These are phyloP conservation scores for Conus betulinus DNA, from an alignment of 1,140 invertebrate genomes.

Conservation along the genomic window DNA sequence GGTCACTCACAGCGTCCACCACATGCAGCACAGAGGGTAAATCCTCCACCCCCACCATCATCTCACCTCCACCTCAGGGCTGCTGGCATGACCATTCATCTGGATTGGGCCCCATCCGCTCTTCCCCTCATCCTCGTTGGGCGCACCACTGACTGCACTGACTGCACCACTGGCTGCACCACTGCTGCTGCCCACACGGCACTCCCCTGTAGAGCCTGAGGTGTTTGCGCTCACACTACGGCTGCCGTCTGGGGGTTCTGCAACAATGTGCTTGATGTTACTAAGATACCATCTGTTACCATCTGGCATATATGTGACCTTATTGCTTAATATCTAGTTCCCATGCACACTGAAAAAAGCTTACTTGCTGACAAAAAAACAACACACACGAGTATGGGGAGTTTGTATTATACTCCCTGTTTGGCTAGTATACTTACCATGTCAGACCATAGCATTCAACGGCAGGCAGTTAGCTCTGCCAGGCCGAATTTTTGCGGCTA, in stretches of 20 bases:
- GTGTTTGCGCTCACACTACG: not conserved
- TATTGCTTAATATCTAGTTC: too few relatives aligned
- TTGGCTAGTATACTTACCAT: too few relatives aligned
- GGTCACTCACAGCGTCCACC: conserved; percentile 19
- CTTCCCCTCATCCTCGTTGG: not conserved
- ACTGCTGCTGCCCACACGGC: not conserved
- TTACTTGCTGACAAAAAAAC: too few relatives aligned
- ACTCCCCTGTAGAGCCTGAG: not conserved
- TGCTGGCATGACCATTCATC: not conserved
- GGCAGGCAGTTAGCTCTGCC: too few relatives aligned
- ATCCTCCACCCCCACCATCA: conserved; percentile 53
- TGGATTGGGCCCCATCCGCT: not conserved
- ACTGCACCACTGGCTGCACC: not conserved
- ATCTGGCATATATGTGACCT: too few relatives aligned
- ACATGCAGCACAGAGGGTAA: conserved; percentile 46
- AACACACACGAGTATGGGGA: too few relatives aligned
- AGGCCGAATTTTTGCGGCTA: too few relatives aligned
- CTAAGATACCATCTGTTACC: too few relatives aligned
- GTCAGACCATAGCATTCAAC: too few relatives aligned
- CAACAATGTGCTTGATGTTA: not conserved
- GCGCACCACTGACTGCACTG: not conserved
- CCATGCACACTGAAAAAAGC: too few relatives aligned
- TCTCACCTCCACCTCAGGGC: conserved; percentile 44
- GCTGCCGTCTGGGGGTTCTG: not conserved
- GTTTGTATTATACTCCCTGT: too few relatives aligned